These are phyloP conservation scores for Oreochromis aureus DNA, from an alignment of 2,113 vertebrate species.

Conservation along the genomic window DNA sequence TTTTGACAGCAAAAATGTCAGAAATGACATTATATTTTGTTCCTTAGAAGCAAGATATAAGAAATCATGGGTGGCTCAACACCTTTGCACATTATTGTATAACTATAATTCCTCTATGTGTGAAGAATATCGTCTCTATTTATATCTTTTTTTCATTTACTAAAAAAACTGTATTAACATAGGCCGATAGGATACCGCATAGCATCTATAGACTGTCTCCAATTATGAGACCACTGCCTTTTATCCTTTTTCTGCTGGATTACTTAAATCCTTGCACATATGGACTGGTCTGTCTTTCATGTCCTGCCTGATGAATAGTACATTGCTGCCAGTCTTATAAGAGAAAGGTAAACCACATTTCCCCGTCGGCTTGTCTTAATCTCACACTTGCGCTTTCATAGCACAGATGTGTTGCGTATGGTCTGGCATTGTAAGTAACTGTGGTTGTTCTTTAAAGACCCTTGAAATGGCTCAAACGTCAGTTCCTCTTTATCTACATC, in stretches of 20 bases:
- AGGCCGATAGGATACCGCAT: not conserved
- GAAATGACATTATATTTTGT: not conserved
- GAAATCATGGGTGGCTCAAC: not conserved
- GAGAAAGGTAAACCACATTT: not conserved
- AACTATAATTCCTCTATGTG: not conserved
- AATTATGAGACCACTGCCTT: not conserved
- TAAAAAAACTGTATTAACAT: not conserved
- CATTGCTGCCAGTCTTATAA: not conserved
- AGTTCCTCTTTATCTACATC: not conserved
- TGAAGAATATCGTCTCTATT: not conserved
- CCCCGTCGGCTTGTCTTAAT: not conserved
- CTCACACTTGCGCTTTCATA: not conserved
- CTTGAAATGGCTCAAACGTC: not conserved
- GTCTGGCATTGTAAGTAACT: not conserved
- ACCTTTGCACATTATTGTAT: not conserved
- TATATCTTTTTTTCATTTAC: not conserved
- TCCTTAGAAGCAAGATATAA: not conserved
- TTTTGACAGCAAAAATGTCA: not conserved
- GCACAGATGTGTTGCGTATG: not conserved
- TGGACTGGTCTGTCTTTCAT: not conserved
- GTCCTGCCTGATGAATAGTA: not conserved
- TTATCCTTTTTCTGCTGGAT: not conserved
- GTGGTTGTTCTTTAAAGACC: not conserved
- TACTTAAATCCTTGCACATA: not conserved
- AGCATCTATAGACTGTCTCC: not conserved